phyloP scores from a whole-genome alignment of 2,113 vertebrate genomes.

The Tupaia chinensis region DNA sequence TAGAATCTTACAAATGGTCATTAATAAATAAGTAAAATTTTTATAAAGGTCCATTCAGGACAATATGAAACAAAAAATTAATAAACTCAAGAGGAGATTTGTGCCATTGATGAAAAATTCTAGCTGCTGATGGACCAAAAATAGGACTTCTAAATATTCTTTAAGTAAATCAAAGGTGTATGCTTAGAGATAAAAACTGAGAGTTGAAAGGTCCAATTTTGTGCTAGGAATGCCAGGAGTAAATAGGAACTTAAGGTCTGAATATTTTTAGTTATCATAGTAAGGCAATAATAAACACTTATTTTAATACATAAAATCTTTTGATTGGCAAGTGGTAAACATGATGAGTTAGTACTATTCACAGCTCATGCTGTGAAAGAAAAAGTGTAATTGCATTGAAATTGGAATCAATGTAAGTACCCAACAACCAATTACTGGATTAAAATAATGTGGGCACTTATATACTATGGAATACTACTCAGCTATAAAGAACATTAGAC shows the following conservation, averaged over 20 bases:
- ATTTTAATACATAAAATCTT: neutral
- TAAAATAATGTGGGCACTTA: no score
- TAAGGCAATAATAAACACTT: neutral
- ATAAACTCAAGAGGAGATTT: neutral
- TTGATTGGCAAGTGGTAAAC: neutral
- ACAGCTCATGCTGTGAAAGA: neutral
- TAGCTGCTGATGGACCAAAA: neutral
- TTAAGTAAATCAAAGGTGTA: neutral
- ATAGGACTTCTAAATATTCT: neutral
- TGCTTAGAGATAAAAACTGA: neutral
- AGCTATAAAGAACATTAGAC: no score
- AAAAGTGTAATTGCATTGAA: neutral
- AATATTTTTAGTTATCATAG: neutral
- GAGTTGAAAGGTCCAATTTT: neutral
- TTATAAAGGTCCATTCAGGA: no score
- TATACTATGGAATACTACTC: no score
- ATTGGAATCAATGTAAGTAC: neutral
- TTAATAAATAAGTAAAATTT: no score
- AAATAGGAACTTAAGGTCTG: neutral
- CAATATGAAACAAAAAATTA: neutral
- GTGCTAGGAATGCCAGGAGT: neutral
- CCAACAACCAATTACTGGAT: no score
- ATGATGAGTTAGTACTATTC: neutral
- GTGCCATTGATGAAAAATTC: neutral
- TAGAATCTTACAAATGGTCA: neutral